Evolutionary conservation across 37 sponge, comb jelly and placozoan genomes (phyloP).

Genomic region (Tethya wilhelma): DNA sequence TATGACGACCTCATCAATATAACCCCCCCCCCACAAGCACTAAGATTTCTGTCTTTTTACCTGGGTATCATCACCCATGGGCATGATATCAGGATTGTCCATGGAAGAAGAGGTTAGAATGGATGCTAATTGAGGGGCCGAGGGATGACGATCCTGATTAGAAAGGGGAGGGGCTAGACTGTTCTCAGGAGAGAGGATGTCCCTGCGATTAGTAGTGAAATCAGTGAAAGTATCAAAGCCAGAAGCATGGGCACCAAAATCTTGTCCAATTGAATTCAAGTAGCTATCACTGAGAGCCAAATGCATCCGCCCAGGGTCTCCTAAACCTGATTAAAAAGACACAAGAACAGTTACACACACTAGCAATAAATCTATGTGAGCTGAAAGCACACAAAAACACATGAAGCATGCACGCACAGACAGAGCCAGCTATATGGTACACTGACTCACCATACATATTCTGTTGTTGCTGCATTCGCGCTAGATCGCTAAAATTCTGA

Average conservation of each 20-base stretch:
- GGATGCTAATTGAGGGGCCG: constrained; percentile 64
- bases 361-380: too few species aligned
- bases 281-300: constrained; percentile 60
- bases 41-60: not conserved
- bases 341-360: too few species aligned
- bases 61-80: not conserved
- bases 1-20: not conserved
- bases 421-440: too few species aligned
- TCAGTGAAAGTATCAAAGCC: not conserved
- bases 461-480: not conserved
- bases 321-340: too few species aligned
- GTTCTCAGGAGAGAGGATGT: constrained; percentile 26
- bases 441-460: too few species aligned
- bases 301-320: constrained; percentile 58
- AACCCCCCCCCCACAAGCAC: not conserved
- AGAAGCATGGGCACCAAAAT: not conserved
- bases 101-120: constrained; percentile 34
- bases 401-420: too few species aligned
- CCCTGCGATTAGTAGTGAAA: not conserved
- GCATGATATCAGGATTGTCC: constrained; percentile 17
- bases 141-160: constrained; percentile 61
- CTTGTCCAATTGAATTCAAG: constrained; percentile 35
- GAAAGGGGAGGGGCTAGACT: constrained; percentile 53
- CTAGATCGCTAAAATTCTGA: not conserved
- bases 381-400: too few species aligned